Evolutionary conservation across 2,113 vertebrate genomes (phyloP).

Genomic region (Rafetus swinhoei): DNA sequence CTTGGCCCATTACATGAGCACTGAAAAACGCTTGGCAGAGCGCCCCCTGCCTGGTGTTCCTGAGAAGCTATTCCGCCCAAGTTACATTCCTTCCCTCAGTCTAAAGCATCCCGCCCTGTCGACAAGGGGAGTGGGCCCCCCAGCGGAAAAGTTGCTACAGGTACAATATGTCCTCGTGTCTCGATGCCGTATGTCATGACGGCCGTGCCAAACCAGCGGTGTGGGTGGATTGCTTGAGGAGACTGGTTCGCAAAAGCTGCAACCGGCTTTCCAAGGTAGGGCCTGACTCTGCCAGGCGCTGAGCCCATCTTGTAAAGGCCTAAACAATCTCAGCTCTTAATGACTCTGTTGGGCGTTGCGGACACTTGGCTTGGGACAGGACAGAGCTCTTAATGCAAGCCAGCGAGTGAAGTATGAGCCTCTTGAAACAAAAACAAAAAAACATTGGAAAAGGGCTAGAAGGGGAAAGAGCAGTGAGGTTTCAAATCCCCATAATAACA

Average conservation of each 20-base stretch:
- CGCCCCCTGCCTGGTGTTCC: background rate
- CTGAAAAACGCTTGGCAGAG: background rate
- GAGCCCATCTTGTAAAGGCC: slow-evolving; percentile 20
- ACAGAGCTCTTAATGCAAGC: slow-evolving; percentile 47
- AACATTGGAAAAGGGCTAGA: slow-evolving; percentile 59
- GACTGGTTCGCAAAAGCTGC: slow-evolving; percentile 44
- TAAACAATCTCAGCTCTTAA: slow-evolving; percentile 15
- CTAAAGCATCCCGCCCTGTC: background rate
- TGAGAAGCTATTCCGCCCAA: background rate
- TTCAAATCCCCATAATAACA: slow-evolving; percentile 70
- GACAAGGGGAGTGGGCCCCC: background rate
- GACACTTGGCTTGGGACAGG: slow-evolving; percentile 41
- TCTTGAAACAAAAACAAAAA: background rate
- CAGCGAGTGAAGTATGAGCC: slow-evolving; percentile 42
- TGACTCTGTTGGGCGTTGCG: slow-evolving; percentile 5
- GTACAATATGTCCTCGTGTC: background rate
- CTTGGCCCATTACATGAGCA: background rate
- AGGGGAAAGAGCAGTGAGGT: slow-evolving; percentile 67
- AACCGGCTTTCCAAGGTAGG: slow-evolving; percentile 32
- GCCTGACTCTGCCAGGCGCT: background rate
- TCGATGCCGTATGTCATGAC: slow-evolving; percentile 50
- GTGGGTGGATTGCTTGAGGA: slow-evolving; percentile 29
- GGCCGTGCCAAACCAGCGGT: slow-evolving; percentile 27
- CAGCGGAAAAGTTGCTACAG: slow-evolving; percentile 27
- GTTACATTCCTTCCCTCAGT: background rate